phyloP scores from a whole-genome alignment of 2,113 vertebrate species.

The Oncorhynchus masou region DNA sequence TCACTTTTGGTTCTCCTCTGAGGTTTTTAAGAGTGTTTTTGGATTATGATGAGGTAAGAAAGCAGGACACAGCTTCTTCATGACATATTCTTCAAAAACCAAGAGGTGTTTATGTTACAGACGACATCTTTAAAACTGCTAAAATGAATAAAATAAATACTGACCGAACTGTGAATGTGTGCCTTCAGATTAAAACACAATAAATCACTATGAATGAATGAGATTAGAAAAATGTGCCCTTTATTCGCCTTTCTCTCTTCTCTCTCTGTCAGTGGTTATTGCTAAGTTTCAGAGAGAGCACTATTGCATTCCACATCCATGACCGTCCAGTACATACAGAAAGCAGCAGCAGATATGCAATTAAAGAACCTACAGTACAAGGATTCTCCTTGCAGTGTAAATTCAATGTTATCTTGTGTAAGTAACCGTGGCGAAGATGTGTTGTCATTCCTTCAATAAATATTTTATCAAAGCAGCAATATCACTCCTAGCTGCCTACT shows the following conservation, averaged over 20 bases:
- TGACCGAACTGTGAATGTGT: neutral
- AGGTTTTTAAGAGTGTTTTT: too few species aligned
- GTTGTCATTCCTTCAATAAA: neutral
- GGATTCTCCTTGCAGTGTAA: neutral
- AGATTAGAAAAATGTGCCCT: too few species aligned
- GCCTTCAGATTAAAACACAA: neutral
- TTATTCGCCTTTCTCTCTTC: too few species aligned
- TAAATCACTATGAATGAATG: neutral
- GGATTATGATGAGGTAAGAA: too few species aligned
- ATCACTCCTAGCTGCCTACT: conserved; percentile 8
- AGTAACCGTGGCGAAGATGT: neutral
- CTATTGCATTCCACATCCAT: neutral
- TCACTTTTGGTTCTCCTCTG: too few species aligned
- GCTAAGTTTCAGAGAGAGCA: neutral
- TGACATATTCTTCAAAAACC: too few species aligned
- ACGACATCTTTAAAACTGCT: neutral
- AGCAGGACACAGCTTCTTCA: too few species aligned
- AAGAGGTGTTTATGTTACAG: too few species aligned
- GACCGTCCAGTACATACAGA: neutral
- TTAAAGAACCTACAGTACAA: neutral
- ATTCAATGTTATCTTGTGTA: neutral
- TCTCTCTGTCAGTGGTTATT: neutral
- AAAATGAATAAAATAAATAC: neutral
- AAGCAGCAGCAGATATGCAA: neutral
- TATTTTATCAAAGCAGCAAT: neutral